Percentiles rank a stretch among this genome's conserved stretches.
Evolutionary conservation across 2,888 invertebrate genomes (phyloP).

Genomic region (Aphodius sticticus): DNA sequence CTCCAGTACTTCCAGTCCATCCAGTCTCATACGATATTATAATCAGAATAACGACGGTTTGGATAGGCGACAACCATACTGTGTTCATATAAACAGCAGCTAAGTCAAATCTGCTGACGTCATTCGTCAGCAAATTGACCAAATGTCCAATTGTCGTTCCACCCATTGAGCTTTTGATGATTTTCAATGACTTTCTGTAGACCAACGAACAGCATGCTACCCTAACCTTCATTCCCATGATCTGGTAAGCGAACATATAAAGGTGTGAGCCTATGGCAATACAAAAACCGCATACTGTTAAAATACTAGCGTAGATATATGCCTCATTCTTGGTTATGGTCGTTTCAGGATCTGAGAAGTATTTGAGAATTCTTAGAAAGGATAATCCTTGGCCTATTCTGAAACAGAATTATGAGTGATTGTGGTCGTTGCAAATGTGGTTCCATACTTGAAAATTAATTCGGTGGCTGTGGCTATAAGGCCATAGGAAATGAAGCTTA

Average conservation of each 20-base stretch:
- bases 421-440: background rate
- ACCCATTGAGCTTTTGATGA: slow-evolving; percentile 65
- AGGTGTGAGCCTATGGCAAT: slow-evolving; percentile 66
- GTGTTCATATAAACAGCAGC: slow-evolving; percentile 90
- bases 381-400: slow-evolving; percentile 58
- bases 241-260: slow-evolving; percentile 85
- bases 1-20: slow-evolving; percentile 59
- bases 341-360: slow-evolving; percentile 63
- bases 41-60: slow-evolving; percentile 66
- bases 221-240: slow-evolving; percentile 86
- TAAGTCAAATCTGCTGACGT: slow-evolving; percentile 83
- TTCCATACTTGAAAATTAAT: slow-evolving; percentile 47
- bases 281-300: slow-evolving; percentile 61
- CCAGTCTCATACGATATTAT: slow-evolving; percentile 63
- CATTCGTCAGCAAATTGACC: slow-evolving; percentile 68
- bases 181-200: slow-evolving; percentile 72
- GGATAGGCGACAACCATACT: slow-evolving; percentile 74
- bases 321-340: slow-evolving; percentile 59
- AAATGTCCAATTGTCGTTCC: slow-evolving; percentile 65
- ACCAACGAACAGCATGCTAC: slow-evolving; percentile 84
- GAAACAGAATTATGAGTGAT: slow-evolving; percentile 13
- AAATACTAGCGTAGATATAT: slow-evolving; percentile 77
- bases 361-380: slow-evolving; percentile 70
- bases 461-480: slow-evolving; percentile 52
- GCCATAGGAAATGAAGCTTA: slow-evolving; percentile 49